Base-by-base conservation (phyloP, 23 tunicate genomes). In the Botrylloides violaceus region DNA sequence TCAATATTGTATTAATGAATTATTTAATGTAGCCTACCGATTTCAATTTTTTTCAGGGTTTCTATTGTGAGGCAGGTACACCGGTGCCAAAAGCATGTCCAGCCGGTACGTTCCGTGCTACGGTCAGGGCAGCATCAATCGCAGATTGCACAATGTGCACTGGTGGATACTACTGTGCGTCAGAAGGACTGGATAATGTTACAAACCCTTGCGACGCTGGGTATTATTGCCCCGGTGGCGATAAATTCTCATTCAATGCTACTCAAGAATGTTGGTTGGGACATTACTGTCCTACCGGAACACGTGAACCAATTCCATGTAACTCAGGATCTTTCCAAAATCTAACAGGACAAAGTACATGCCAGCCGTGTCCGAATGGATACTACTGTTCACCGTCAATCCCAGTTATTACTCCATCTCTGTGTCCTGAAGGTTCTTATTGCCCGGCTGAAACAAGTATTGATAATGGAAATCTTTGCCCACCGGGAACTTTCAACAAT, bases 161-260 rank as follows among this genome's bases (percentile, higher is more conserved):
- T 26, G 73, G 80, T 2, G 94, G 98, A 1, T 33, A 26, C 25
- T 93, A 34, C 49, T 93, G 98, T 60, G 59, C 35, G 7, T 84
- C 83, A 3, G 66, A 77, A 6, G 91, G 88, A 32, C 81, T 60
- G 5, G 75, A 35, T 28, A 55, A 37, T 1, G 80, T 58, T 1
- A 49, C 82, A 28, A 87, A 77, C 21, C 57, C 31, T 20, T 93
- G 98, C 60, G 61, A 48, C 4, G 82, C 83, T 0, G 98, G 98
- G 4, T 93, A 73, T 50, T 93, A 57, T 77, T 93, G 98, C 64
- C 95, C 93, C 0, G 78, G 25, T 27, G 88, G 88, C 0, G 76
- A 76, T 31, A 76, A 66, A 22, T 18, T 56, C 0, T 66, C 77
- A 0, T 48, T 71, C 29, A 55, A 76, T 23, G 61, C 80, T 20